phyloP scores from a whole-genome alignment of 92 coral and sea anemone species.

The Epizoanthus scotinus region DNA sequence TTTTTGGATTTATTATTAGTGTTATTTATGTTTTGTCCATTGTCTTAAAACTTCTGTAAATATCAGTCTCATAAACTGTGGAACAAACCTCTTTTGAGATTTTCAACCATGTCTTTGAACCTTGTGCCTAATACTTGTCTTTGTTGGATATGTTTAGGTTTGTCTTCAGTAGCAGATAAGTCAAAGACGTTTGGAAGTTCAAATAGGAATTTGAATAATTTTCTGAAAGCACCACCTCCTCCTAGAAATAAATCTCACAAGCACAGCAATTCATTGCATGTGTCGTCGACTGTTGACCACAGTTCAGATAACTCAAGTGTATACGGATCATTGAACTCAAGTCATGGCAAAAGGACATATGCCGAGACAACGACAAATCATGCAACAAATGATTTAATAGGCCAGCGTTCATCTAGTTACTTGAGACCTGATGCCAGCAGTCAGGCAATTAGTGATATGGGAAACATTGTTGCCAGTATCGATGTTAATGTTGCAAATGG shows the following conservation, averaged over 20 bases:
- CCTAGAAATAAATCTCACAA: constrained; percentile 78
- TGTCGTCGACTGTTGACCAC: constrained; percentile 43
- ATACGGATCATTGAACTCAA: constrained; percentile 38
- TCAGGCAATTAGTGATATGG: constrained; percentile 92
- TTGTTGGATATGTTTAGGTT: constrained; percentile 46
- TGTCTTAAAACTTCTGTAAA: neutral
- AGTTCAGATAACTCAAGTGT: constrained; percentile 46
- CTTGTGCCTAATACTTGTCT: neutral
- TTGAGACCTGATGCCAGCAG: constrained; percentile 86
- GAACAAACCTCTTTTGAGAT: no score
- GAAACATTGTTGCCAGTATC: constrained; percentile 84
- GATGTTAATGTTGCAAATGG: constrained; percentile 80
- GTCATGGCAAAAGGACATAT: constrained; percentile 63
- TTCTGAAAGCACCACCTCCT: constrained; percentile 89
- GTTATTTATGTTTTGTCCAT: no score
- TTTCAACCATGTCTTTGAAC: neutral
- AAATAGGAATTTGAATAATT: constrained; percentile 69
- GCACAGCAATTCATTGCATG: constrained; percentile 62
- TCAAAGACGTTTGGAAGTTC: constrained; percentile 59
- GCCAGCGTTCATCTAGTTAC: constrained; percentile 46
- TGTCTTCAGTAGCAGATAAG: constrained; percentile 63
- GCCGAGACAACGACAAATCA: constrained; percentile 55
- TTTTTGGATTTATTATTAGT: no score
- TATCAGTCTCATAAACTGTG: neutral
- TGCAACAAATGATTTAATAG: constrained; percentile 34